phyloP scores from a whole-genome alignment of 2,113 vertebrate genomes.

The Cynocephalus volans region DNA sequence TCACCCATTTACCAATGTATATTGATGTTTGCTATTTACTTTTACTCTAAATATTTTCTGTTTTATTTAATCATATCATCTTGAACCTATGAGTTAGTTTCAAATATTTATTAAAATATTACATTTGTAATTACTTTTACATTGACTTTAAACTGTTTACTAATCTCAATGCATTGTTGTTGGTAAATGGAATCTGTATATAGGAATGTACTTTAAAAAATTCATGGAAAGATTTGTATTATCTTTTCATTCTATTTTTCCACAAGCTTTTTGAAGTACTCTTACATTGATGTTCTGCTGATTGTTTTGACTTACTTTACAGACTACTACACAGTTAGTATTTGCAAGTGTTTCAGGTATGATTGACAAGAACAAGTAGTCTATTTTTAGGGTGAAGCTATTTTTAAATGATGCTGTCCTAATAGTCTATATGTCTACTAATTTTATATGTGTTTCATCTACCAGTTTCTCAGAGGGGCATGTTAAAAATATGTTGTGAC shows the following conservation, averaged over 20 bases:
- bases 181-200: neutral
- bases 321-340: neutral
- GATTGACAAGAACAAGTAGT: neutral
- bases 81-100: neutral
- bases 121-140: neutral
- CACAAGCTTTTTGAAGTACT: too few species aligned
- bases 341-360: neutral
- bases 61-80: neutral
- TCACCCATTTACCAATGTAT: neutral
- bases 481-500: neutral
- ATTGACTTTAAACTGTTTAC: neutral
- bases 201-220: neutral
- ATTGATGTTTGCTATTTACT: neutral
- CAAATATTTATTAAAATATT: neutral
- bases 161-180: neutral
- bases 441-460: neutral
- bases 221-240: too few species aligned
- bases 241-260: too few species aligned
- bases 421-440: neutral
- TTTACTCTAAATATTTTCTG: neutral
- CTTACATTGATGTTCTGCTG: neutral
- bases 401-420: neutral
- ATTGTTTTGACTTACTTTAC: neutral
- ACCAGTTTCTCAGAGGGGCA: neutral
- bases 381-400: neutral